A percentile compares a stretch with the other conserved stretches of the same genome.
Evolutionary conservation across 2,113 vertebrate species (phyloP).

Genomic region (Myocastor coypus): DNA sequence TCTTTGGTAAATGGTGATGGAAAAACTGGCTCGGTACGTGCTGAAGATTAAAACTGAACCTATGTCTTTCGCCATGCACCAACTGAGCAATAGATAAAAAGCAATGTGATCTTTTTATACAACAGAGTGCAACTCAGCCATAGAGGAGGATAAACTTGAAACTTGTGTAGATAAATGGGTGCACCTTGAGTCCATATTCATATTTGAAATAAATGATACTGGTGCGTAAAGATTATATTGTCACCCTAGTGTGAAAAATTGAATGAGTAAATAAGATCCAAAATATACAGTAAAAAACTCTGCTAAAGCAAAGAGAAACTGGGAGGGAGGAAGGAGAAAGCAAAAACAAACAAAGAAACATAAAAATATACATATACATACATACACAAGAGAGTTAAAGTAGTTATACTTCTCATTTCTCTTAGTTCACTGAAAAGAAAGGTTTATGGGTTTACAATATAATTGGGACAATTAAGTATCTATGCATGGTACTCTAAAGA

Average conservation of each 20-base stretch:
- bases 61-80: background rate
- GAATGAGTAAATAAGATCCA: background rate
- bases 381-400: no score
- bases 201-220: background rate
- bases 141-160: background rate
- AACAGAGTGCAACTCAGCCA: background rate
- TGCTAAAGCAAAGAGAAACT: background rate
- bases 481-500: background rate
- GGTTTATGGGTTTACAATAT: background rate
- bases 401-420: no score
- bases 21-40: background rate
- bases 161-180: background rate
- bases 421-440: background rate
- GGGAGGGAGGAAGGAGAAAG: background rate
- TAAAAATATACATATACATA: no score
- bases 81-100: background rate
- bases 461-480: background rate
- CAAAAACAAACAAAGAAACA: background rate
- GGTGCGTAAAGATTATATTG: background rate
- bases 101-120: background rate
- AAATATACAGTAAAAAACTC: background rate
- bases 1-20: background rate
- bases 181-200: background rate
- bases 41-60: background rate
- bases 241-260: background rate